Conservation (phyloP, 2,888 invertebrate species). For the Hyposoter didymator region DNA sequence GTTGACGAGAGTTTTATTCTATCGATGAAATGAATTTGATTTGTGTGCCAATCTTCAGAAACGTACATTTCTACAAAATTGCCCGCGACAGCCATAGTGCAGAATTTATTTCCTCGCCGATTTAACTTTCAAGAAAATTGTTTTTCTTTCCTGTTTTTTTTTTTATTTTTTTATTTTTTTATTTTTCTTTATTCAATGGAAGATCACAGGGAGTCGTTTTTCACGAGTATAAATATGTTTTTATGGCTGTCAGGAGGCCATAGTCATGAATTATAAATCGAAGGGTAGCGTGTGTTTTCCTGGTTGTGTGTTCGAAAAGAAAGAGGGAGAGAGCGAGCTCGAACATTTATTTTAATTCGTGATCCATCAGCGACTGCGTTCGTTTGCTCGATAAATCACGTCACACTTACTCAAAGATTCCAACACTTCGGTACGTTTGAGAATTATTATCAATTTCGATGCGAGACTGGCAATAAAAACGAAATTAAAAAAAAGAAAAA, state of each 20-base stretch:
- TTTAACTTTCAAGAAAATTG: neutral
- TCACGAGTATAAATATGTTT: neutral
- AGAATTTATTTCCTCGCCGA: neutral
- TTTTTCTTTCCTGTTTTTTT: neutral
- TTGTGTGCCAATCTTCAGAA: neutral
- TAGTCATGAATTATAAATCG: conserved; percentile 1
- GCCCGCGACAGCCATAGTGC: neutral
- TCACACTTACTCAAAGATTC: conserved; percentile 23
- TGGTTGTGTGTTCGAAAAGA: neutral
- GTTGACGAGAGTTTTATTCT: neutral
- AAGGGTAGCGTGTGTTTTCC: neutral
- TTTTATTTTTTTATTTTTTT: neutral
- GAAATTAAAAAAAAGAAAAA: neutral
- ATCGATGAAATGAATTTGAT: conserved; percentile 5
- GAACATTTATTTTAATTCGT: conserved; percentile 15
- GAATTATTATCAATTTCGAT: conserved; percentile 35
- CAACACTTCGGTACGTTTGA: neutral
- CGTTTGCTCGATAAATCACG: conserved; percentile 39
- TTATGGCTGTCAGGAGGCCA: neutral
- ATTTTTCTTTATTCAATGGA: neutral
- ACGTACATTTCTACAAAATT: neutral
- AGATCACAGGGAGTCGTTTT: neutral
- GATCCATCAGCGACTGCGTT: conserved; percentile 38
- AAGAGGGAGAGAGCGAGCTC: neutral
- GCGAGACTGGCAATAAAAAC: neutral